Evolutionary conservation across 23 tunicate species (phyloP).

Genomic region (Trididemnum nubilum): DNA sequence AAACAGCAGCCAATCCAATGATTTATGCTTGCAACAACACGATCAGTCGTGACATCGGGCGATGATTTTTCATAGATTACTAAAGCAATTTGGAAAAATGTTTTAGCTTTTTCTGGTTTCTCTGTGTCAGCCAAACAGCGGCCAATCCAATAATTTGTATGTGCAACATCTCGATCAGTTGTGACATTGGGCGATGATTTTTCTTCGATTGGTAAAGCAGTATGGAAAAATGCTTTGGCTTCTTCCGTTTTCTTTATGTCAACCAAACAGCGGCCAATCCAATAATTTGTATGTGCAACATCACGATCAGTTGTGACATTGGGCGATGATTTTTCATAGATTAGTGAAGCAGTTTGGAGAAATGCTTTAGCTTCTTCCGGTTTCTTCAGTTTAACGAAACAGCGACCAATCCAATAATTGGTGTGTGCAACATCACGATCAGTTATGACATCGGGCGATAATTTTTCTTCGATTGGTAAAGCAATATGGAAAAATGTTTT

Average conservation of each 20-base stretch:
- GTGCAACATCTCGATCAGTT: background rate
- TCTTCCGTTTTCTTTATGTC: background rate
- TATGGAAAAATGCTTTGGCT: background rate
- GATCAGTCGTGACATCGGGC: background rate
- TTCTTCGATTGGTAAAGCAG: background rate
- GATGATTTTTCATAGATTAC: background rate
- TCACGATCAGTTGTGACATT: no score
- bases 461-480: background rate
- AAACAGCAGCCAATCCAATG: background rate
- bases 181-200: background rate
- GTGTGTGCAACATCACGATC: background rate
- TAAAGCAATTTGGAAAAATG: background rate
- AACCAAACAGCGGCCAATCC: background rate
- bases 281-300: no score
- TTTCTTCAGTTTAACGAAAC: background rate
- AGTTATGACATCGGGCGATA: background rate
- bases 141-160: background rate
- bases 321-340: background rate
- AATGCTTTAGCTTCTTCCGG: background rate
- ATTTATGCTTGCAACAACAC: background rate
- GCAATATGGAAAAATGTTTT: background rate
- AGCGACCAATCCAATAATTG: background rate
- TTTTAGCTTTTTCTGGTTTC: background rate
- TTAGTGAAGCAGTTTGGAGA: background rate
- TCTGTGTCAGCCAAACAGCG: background rate